Conservation (phyloP, 1,140 invertebrate species). For the Thaumatotibia leucotreta region DNA sequence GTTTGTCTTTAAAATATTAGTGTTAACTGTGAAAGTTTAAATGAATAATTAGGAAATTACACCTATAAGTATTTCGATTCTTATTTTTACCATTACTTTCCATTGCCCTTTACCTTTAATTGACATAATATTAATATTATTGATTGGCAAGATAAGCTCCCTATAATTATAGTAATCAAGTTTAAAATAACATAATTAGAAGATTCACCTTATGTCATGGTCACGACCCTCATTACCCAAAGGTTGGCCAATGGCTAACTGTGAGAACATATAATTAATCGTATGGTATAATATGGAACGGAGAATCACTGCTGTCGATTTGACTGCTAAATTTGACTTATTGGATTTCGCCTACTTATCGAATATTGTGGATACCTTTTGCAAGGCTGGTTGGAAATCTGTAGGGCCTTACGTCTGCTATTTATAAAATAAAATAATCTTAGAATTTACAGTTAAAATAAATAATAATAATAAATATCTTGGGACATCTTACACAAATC, state of each 20-base stretch:
- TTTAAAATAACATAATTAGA: neutral
- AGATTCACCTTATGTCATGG: neutral
- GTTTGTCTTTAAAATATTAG: too few relatives aligned
- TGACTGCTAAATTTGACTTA: neutral
- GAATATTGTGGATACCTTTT: neutral
- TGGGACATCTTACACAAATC: too few relatives aligned
- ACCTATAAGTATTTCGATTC: too few relatives aligned
- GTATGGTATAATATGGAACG: neutral
- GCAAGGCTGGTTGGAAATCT: neutral
- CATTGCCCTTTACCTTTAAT: too few relatives aligned
- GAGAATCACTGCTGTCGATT: neutral
- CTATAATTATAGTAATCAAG: neutral
- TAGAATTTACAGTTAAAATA: too few relatives aligned
- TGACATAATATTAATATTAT: too few relatives aligned
- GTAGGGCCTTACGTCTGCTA: neutral
- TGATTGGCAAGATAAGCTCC: too few relatives aligned
- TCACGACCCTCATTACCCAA: neutral
- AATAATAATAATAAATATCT: too few relatives aligned
- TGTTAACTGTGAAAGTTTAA: too few relatives aligned
- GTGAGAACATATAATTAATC: conserved; percentile 1
- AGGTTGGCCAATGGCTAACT: neutral
- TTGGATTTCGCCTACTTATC: neutral
- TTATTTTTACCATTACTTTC: too few relatives aligned
- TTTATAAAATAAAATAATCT: too few relatives aligned
- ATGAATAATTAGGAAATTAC: too few relatives aligned